These are phyloP conservation scores for Gulo gulo DNA, from an alignment of 2,113 vertebrate genomes.

Conservation along the genomic window DNA sequence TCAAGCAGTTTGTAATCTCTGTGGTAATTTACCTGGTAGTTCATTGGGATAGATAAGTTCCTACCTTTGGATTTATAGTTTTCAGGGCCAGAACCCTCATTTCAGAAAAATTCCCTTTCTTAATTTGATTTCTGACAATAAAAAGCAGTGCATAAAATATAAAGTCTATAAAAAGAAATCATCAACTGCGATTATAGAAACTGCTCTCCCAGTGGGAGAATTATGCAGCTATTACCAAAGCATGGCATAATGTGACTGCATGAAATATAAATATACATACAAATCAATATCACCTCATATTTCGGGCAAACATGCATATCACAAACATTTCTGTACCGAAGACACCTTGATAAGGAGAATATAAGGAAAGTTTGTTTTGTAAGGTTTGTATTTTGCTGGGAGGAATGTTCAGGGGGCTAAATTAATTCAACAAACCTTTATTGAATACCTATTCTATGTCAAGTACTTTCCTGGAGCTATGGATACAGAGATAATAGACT, in stretches of 20 bases:
- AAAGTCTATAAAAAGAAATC: constrained; percentile 75
- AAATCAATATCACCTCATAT: constrained; percentile 57
- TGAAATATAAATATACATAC: constrained; percentile 70
- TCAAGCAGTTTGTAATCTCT: constrained; percentile 40
- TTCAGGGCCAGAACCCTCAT: constrained; percentile 48
- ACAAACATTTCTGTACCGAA: constrained; percentile 45
- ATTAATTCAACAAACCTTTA: constrained; percentile 38
- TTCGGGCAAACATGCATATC: constrained; percentile 44
- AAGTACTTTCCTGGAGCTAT: constrained; percentile 11
- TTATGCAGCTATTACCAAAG: constrained; percentile 69
- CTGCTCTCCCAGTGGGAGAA: constrained; percentile 60
- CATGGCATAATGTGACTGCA: constrained; percentile 61
- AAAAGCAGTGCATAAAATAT: constrained; percentile 64
- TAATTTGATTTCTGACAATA: constrained; percentile 77
- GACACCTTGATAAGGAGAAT: constrained; percentile 33
- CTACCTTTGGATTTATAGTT: constrained; percentile 69
- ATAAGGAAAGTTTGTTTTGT: background rate
- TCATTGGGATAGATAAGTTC: constrained; percentile 35
- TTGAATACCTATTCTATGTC: background rate
- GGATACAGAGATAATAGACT: background rate
- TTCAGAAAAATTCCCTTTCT: constrained; percentile 63
- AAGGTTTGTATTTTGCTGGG: background rate
- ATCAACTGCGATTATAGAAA: constrained; percentile 68
- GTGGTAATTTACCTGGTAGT: constrained; percentile 47
- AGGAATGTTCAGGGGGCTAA: background rate